phyloP scores from a whole-genome alignment of 2,797 vertebrate species.

The Geotrypetes seraphini region DNA sequence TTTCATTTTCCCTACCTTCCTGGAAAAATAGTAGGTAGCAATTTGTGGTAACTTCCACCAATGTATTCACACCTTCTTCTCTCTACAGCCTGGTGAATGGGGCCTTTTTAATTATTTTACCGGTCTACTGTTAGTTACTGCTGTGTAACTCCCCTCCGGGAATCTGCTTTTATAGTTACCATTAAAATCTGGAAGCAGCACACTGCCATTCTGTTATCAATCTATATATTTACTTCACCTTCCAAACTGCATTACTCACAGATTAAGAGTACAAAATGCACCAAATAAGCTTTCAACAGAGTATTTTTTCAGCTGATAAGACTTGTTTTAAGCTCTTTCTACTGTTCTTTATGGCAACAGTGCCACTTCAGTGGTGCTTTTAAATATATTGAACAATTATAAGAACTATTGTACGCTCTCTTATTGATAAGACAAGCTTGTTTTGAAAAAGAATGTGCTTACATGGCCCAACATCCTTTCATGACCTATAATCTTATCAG shows the following conservation, averaged over 20 bases:
- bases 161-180: slow-evolving; percentile 54
- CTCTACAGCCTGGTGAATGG: too few species aligned
- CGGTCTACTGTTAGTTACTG: slow-evolving; percentile 44
- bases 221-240: slow-evolving; percentile 53
- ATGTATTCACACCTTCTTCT: too few species aligned
- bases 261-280: slow-evolving; percentile 20
- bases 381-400: too few species aligned
- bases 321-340: too few species aligned
- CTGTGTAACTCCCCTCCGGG: slow-evolving; percentile 36
- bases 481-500: too few species aligned
- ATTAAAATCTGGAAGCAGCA: slow-evolving; percentile 45
- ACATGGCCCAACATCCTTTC: too few species aligned
- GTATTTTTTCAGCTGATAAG: too few species aligned
- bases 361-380: too few species aligned
- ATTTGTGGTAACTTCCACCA: slow-evolving; percentile 47
- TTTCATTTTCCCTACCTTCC: slow-evolving; percentile 9
- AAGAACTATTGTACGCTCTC: too few species aligned
- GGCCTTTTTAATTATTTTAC: slow-evolving; percentile 58
- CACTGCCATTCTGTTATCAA: slow-evolving; percentile 51
- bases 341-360: too few species aligned
- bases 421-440: too few species aligned
- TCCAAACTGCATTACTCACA: slow-evolving; percentile 45
- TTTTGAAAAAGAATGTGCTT: too few species aligned
- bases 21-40: slow-evolving; percentile 28
- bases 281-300: slow-evolving; percentile 19